phyloP scores from a whole-genome alignment of 2,113 vertebrate genomes.

The Eira barbara region DNA sequence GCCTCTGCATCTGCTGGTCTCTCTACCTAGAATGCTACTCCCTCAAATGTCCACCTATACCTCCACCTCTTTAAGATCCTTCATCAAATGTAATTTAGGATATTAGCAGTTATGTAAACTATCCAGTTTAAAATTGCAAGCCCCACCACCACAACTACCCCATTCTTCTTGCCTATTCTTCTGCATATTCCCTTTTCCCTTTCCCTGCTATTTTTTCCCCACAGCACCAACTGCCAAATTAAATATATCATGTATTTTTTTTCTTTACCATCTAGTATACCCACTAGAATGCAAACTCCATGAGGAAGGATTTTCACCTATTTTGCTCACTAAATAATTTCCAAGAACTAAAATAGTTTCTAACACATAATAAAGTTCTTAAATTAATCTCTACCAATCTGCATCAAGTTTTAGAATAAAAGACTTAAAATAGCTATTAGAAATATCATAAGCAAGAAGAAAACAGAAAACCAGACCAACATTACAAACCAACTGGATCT shows the following conservation, averaged over 20 bases:
- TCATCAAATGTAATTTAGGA: neutral
- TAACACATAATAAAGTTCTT: constrained; percentile 5
- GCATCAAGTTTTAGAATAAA: neutral
- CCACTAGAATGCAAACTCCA: neutral
- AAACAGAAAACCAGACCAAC: neutral
- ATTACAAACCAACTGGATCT: neutral
- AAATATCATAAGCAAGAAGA: neutral
- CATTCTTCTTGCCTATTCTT: neutral
- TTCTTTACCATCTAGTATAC: neutral
- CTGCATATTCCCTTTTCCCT: neutral
- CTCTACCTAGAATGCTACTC: neutral
- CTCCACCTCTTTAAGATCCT: neutral
- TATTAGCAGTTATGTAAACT: neutral
- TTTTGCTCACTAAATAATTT: neutral
- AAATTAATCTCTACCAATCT: neutral
- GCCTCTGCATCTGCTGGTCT: neutral
- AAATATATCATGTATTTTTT: neutral
- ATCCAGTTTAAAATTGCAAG: neutral
- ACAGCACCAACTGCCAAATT: neutral
- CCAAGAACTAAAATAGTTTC: neutral
- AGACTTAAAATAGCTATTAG: neutral
- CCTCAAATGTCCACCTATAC: neutral
- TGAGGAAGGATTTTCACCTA: neutral
- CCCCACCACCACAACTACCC: neutral
- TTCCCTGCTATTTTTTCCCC: neutral